Base-by-base conservation (phyloP, 2,888 invertebrate genomes). In the Sphaerophoria taeniata region DNA sequence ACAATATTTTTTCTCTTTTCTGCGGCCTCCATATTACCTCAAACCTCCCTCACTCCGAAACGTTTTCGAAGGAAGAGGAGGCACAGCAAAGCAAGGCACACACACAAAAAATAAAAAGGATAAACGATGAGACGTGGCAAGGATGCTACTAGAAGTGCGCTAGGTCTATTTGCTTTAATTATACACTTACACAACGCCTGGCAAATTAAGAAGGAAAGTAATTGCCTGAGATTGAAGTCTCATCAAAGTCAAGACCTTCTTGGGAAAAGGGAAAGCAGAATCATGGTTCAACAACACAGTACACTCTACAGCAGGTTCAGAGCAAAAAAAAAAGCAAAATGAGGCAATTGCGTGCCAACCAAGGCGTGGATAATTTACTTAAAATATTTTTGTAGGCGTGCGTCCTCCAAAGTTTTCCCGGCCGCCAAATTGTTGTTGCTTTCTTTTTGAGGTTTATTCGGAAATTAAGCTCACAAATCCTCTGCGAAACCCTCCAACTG, bases 201-300 rank as follows among this genome's bases (percentile, higher is more conserved):
- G 84, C 81, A 85, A 85, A 85, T 85, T 85, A 85, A 85, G 85
- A 85, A 63, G 63, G 67, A 85, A 84, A 85, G 85, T 85, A 85
- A 85, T 85, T 85, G 85, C 81, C 80, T 70, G 85, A 85, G 85
- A 85, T 85, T 85, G 85, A 85, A 84, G 85, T 85, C 85, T 81
- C 85, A 85, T 85, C 81, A 85, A 85, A 85, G 81, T 76, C 76
- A 80, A 69, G 76, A 67, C 63, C 51, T 43, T n/a, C 49, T 39
- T 65, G 12, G 34, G 39, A 51, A 24, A n/a, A 45, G 61, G 24
- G 1, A 7, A n/a, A 53, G 31, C 53, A 43, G 24, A 56, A 39
- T n/a, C 36, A 47, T 14, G 12, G 6, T 12, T n/a, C 58, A 33
- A 49, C 33, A 7, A 9, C 16, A 16, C 6, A 51, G 65, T 47